Percentiles rank a stretch among this genome's conserved stretches.
These are phyloP conservation scores for Chloropsis hardwickii DNA, from an alignment of 2,113 vertebrate species.

Conservation along the genomic window DNA sequence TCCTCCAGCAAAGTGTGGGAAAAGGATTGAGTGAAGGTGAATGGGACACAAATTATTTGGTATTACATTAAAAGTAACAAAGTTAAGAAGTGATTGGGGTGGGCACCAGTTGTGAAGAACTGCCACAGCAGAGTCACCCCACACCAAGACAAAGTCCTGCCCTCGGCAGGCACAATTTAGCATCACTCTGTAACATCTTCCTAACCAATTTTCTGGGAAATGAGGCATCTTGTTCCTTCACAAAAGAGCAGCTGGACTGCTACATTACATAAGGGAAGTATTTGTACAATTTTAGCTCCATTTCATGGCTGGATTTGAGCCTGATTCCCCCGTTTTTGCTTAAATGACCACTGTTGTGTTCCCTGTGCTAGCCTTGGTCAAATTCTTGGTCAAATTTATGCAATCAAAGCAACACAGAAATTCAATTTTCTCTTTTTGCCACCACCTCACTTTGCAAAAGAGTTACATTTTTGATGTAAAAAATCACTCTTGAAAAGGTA, in stretches of 20 bases:
- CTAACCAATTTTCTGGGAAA: background rate
- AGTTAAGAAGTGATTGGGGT: background rate
- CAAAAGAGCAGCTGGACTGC: background rate
- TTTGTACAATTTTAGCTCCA: background rate
- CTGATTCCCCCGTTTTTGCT: background rate
- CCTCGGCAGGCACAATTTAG: background rate
- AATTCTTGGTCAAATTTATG: background rate
- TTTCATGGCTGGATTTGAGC: background rate
- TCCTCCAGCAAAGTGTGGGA: background rate
- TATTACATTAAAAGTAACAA: background rate
- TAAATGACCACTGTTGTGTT: background rate
- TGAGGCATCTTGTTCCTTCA: background rate
- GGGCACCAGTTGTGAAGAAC: background rate
- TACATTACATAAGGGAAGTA: background rate
- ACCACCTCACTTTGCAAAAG: background rate
- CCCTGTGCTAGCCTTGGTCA: background rate
- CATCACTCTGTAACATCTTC: background rate
- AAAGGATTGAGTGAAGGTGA: background rate
- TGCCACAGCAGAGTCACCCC: background rate
- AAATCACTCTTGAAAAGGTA: background rate
- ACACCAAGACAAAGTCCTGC: fast-evolving
- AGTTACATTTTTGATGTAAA: background rate
- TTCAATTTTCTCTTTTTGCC: background rate
- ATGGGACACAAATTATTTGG: background rate
- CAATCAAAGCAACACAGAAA: background rate